phyloP scores from a whole-genome alignment of 2,888 invertebrate species.

The Itoplectis maculator region DNA sequence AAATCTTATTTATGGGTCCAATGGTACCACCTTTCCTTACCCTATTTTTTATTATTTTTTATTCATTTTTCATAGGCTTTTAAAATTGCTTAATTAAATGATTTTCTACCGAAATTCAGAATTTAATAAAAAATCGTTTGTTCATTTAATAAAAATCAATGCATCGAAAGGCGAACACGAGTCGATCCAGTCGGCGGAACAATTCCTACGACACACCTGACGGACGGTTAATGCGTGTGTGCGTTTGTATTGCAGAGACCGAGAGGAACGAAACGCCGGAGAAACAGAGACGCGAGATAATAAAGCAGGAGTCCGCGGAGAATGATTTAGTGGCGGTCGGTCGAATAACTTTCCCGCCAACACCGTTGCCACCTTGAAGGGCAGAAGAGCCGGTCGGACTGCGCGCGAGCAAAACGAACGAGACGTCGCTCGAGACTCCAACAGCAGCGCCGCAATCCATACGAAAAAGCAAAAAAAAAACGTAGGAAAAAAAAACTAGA shows the following conservation, averaged over 20 bases:
- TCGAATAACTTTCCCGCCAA: constrained; percentile 82
- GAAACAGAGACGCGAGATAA: constrained; percentile 74
- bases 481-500: not conserved
- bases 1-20: too few relatives aligned
- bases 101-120: too few relatives aligned
- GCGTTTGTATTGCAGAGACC: constrained; percentile 32
- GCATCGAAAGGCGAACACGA: too few relatives aligned
- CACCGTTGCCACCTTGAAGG: constrained; percentile 81
- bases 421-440: constrained; percentile 18
- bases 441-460: constrained; percentile 31
- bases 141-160: too few relatives aligned
- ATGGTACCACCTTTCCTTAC: too few relatives aligned
- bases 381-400: constrained; percentile 64
- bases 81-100: too few relatives aligned
- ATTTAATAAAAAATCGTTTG: too few relatives aligned
- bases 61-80: too few relatives aligned
- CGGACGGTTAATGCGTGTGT: constrained; percentile 52
- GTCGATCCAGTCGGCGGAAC: too few relatives aligned
- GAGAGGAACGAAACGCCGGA: constrained; percentile 60
- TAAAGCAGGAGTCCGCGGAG: constrained; percentile 80
- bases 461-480: not conserved
- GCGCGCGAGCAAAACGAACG: constrained; percentile 43
- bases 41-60: too few relatives aligned
- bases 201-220: constrained; percentile 67
- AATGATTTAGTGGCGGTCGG: constrained; percentile 81